Evolutionary conservation across 2,888 invertebrate species (phyloP).

Genomic region (Hedychridium roseum): DNA sequence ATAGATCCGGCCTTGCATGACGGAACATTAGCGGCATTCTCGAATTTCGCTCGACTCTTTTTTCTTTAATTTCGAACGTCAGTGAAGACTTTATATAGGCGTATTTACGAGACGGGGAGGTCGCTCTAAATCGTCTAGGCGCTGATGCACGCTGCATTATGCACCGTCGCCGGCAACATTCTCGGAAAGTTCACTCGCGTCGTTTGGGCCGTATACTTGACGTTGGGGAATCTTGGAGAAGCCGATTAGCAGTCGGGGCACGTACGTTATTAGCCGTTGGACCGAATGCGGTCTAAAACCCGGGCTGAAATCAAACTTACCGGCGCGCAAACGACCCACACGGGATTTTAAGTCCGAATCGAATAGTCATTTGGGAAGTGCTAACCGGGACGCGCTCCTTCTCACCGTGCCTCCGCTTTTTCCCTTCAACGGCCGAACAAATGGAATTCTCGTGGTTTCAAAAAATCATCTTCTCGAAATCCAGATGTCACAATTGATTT

Average conservation of each 20-base stretch:
- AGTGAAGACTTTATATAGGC: too few species aligned
- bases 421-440: conserved; percentile 1
- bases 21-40: too few species aligned
- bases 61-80: too few species aligned
- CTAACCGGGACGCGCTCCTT: too few species aligned
- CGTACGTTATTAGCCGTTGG: conserved; percentile 59
- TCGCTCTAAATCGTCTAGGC: conserved; percentile 28
- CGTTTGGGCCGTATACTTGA: conserved; percentile 26
- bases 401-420: neutral
- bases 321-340: conserved; percentile 20
- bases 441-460: neutral
- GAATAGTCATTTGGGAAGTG: too few species aligned
- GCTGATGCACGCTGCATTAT: conserved; percentile 35
- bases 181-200: conserved; percentile 13
- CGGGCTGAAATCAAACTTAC: conserved; percentile 47
- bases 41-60: too few species aligned
- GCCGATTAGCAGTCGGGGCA: conserved; percentile 55
- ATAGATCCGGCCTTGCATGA: too few species aligned
- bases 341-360: conserved; percentile 3
- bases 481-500: too few species aligned
- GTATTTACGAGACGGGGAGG: too few species aligned
- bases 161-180: conserved; percentile 26
- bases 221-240: conserved; percentile 39
- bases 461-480: too few species aligned
- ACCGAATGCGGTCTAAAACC: conserved; percentile 38